Evolutionary conservation across 2,113 vertebrate genomes (phyloP), one percentile per base, ranked within the genome.

Genomic region (Solea solea): DNA sequence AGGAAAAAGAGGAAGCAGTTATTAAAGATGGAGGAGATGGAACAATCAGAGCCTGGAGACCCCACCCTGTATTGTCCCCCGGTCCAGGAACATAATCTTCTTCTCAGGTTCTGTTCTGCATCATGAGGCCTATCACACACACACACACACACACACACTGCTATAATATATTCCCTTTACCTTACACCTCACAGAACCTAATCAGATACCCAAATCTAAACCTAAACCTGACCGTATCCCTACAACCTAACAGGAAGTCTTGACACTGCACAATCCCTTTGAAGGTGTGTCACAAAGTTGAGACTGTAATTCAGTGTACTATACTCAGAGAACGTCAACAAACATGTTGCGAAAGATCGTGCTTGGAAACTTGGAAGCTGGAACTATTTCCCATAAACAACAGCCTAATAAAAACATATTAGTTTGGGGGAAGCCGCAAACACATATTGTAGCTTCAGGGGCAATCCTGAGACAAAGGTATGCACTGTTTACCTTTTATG

Each of bases 31-130:
- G 72, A 61, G 70, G 75, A 42, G 49, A 57, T 40, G 48, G 66
- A 84, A 89, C 83, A 89, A 89, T 88, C 57, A 62, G 56, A 57
- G 55, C 39, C 59, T 48, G 54, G 67, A 68, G 64, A 60, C 85
- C 75, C 79, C 87, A 49, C 76, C 85, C 82, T 58, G 69, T 5
- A 48, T 48, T 48, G 56, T 68, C 0, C 54, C 34, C 76, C 55
- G 42, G 28, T 76, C 65, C 40, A 15, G 42, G 69, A 68, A 74
- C 53, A 39, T 34, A 52, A 55, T 46, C 69, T 46, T 79, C 70
- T 78, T 48, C 57, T 69, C 46, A 41, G 21, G 34, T 63, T 76
- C 15, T 73, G n/a, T 59, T 62, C 27, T 63, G 25, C 9, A 1
- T 13, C 4, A 48, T 48, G 45, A 2, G 45, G 45, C 45, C 14